Conservation (phyloP, 2,113 vertebrate species). For the Microcebus ravelobensis region DNA sequence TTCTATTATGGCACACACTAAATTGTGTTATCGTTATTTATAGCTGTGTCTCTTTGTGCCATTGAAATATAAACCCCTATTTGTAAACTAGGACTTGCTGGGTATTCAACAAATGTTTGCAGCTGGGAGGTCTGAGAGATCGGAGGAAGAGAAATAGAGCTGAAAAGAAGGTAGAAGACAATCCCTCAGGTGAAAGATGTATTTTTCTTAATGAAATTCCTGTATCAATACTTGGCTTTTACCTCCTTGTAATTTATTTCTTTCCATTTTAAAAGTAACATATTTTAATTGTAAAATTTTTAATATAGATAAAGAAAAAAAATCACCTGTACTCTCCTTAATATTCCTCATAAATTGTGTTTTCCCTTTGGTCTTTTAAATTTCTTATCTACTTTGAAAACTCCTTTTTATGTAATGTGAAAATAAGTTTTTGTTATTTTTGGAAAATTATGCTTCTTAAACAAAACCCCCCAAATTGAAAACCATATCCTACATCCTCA, state of each 20-base stretch:
- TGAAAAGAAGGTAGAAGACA: neutral
- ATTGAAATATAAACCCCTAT: neutral
- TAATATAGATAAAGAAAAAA: slow-evolving; percentile 15
- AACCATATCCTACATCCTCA: neutral
- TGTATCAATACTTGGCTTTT: neutral
- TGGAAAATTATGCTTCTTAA: neutral
- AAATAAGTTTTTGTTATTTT: neutral
- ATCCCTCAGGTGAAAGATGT: neutral
- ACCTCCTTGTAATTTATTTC: neutral
- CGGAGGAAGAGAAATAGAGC: neutral
- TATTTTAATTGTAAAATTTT: neutral
- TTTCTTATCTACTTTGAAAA: neutral
- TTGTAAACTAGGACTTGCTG: neutral
- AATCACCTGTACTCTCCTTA: neutral
- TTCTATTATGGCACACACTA: neutral
- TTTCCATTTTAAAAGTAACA: neutral
- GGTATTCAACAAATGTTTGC: neutral
- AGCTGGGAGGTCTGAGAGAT: neutral
- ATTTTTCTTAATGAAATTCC: neutral
- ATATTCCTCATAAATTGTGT: neutral
- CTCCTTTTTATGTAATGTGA: neutral
- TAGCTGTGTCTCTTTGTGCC: neutral
- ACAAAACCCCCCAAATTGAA: neutral
- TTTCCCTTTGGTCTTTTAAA: neutral
- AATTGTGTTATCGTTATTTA: neutral